Evolutionary conservation across 2,888 invertebrate genomes (phyloP).

Genomic region (Scelioninae gen. 1): DNA sequence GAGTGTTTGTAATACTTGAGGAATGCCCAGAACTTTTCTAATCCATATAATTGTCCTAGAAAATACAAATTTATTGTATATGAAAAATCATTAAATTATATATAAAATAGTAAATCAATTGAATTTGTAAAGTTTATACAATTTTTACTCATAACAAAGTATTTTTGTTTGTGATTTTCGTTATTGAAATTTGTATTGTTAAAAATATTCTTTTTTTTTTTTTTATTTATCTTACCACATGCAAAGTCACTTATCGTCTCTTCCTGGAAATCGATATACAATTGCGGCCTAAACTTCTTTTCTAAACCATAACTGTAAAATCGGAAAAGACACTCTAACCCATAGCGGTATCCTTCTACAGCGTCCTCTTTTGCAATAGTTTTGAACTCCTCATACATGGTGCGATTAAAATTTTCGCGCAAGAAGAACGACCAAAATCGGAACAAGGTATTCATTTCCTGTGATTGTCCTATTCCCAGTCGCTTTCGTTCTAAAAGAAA

Average conservation of each 20-base stretch:
- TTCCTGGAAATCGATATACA: slow-evolving; percentile 97
- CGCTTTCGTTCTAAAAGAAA: slow-evolving; percentile 91
- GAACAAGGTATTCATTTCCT: slow-evolving; percentile 99
- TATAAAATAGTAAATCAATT: not conserved
- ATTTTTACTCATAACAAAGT: too few species aligned
- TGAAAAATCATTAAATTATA: not conserved
- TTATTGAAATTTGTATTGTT: too few species aligned
- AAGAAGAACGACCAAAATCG: slow-evolving; percentile 99
- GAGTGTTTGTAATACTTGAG: slow-evolving; percentile 97
- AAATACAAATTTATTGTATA: slow-evolving; percentile 9
- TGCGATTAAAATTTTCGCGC: slow-evolving; percentile 98
- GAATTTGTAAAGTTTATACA: too few species aligned
- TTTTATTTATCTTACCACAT: slow-evolving; percentile 89
- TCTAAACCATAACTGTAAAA: slow-evolving; percentile 99
- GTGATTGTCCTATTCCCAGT: slow-evolving; percentile 96
- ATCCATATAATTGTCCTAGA: slow-evolving; percentile 96
- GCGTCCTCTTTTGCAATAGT: slow-evolving; percentile 97
- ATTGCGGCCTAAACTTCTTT: slow-evolving; percentile 96
- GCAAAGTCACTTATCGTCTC: slow-evolving; percentile 96
- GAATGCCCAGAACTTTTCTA: slow-evolving; percentile 99
- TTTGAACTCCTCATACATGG: slow-evolving; percentile 98
- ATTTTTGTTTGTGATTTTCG: too few species aligned
- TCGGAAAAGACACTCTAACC: slow-evolving; percentile 94
- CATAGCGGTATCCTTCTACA: slow-evolving; percentile 93
- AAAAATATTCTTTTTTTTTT: too few species aligned